Evolutionary conservation across 2,113 vertebrate species (phyloP).

Genomic region (Grammatotria lemairii): DNA sequence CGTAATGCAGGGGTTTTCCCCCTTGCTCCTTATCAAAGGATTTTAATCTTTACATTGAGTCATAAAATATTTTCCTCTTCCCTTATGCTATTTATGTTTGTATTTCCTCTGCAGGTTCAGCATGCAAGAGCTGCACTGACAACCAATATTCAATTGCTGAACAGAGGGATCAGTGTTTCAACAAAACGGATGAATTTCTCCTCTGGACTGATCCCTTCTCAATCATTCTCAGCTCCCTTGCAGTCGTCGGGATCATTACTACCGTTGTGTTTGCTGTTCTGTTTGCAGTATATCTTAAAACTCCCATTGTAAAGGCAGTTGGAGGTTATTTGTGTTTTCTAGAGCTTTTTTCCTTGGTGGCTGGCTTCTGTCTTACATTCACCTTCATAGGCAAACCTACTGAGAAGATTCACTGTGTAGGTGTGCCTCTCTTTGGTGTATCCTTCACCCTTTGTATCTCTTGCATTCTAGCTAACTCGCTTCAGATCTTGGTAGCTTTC

Average conservation of each 20-base stretch:
- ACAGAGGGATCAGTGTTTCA: background rate
- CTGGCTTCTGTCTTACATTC: slow-evolving; percentile 28
- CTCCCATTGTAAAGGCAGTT: slow-evolving; percentile 55
- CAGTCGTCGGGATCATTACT: background rate
- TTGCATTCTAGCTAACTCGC: slow-evolving; percentile 57
- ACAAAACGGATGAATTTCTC: slow-evolving; percentile 8
- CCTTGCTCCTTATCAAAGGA: background rate
- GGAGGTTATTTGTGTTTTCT: slow-evolving; percentile 52
- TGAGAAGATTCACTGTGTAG: background rate
- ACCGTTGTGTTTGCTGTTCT: slow-evolving; percentile 5
- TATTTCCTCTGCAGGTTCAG: background rate
- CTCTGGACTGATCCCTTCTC: slow-evolving; percentile 1
- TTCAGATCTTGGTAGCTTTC: slow-evolving; percentile 59
- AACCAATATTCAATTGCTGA: background rate
- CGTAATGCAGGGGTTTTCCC: background rate
- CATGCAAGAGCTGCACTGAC: background rate
- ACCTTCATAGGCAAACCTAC: slow-evolving; percentile 23
- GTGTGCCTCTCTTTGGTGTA: slow-evolving; percentile 41
- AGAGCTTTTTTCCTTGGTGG: slow-evolving; percentile 46
- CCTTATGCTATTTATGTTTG: background rate
- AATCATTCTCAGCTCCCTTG: background rate
- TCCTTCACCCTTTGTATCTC: slow-evolving; percentile 52
- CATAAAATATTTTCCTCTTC: background rate
- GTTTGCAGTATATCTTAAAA: slow-evolving; percentile 23
- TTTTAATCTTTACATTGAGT: background rate